Percentiles rank a stretch among this genome's conserved stretches.
phyloP scores from a whole-genome alignment of 2,888 invertebrate genomes.

The Drosophila anomalipes region DNA sequence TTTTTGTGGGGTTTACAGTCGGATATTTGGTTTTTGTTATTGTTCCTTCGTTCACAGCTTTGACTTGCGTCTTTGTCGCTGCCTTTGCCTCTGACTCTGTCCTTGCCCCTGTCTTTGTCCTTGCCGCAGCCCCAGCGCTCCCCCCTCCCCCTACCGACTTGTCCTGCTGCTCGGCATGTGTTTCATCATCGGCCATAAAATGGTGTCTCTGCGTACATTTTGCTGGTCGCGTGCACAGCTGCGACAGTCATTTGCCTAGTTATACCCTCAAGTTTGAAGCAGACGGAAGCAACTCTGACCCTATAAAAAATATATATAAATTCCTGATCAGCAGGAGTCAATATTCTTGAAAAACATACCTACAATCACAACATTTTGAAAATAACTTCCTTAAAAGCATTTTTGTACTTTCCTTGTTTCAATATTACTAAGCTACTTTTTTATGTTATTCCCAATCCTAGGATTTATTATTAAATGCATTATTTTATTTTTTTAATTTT shows the following conservation, averaged over 20 bases:
- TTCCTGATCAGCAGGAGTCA: neutral
- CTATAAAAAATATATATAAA: neutral
- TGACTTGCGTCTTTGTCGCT: constrained; percentile 38
- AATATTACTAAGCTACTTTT: neutral
- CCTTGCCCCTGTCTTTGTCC: neutral
- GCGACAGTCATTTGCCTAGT: constrained; percentile 46
- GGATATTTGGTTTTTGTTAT: constrained; percentile 76
- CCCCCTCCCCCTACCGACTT: neutral
- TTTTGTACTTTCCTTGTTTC: no score
- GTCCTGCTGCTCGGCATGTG: constrained; percentile 4
- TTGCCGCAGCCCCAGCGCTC: neutral
- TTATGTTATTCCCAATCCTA: no score
- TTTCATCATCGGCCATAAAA: constrained; percentile 65
- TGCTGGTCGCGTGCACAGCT: constrained; percentile 63
- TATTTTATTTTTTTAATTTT: neutral
- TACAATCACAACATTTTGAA: no score
- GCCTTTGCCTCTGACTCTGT: neutral
- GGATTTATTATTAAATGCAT: neutral
- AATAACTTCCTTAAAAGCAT: no score
- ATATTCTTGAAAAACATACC: no score
- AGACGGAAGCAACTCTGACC: neutral
- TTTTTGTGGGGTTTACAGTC: constrained; percentile 54
- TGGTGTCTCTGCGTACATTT: constrained; percentile 72
- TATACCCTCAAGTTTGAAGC: neutral
- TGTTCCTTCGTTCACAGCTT: constrained; percentile 65